Base-by-base conservation (phyloP, 2,888 invertebrate species). In the Lottia gigantea region DNA sequence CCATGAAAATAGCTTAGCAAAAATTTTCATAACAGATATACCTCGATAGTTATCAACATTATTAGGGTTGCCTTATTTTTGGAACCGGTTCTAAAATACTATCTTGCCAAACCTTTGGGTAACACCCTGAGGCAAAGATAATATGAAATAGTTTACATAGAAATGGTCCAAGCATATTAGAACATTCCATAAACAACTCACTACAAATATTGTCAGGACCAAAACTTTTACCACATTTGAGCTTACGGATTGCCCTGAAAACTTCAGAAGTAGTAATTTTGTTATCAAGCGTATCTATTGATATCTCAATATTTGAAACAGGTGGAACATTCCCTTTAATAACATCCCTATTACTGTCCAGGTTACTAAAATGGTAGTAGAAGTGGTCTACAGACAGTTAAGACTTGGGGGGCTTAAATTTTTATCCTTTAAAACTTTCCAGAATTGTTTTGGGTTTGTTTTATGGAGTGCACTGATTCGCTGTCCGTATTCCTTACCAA, bases 11-110 rank as follows among this genome's bases (percentile, higher is more conserved):
- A 55, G 11, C 23, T 55, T 55, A 19, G 55, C n/a, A 55, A 55
- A 55, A 19, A 55, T 55, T 4, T n/a, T 19, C 49, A 49, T 49
- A 49, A 49, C n/a, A 49, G 49, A 49, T 49, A 49, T 49, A n/a
- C 49, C 49, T 49, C 55, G n/a, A 55, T 19, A 55, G 23, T 55
- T n/a, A 19, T 23, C n/a, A 23, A 12, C 19, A 19, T n/a, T 19
- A 23, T 55, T 55, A n/a, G 23, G 23, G 55, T 55, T n/a, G n/a
- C 55, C 55, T 23, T 19, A n/a, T 55, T 19, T 55, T 55, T 6
- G 55, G 55, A 55, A 55, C 55, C 7, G 55, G 55, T 55, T n/a
- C 23, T 55, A 19, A 23, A 8, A 55, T 19, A 23, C 55, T 19
- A 55, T 55, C 55, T 19, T 55, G n/a, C 55, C 55, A 55, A 55